Base-by-base conservation (phyloP, 2,113 vertebrate species). In the Vulpes vulpes region DNA sequence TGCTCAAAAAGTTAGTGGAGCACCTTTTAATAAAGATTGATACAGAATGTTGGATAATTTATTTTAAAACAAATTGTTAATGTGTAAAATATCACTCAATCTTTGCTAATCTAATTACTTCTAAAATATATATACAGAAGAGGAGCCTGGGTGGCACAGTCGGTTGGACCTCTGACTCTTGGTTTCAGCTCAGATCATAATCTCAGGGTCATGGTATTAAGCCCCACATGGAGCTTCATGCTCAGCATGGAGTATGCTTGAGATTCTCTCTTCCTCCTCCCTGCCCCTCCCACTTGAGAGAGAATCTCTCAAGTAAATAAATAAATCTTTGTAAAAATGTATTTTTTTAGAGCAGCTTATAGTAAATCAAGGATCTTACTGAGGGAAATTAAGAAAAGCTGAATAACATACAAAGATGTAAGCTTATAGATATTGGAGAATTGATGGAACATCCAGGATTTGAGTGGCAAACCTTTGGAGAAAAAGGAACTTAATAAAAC, bases 1-100 rank as follows among this genome's bases (percentile, higher is more conserved):
- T 71, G 60, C 0, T 62, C 60, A 71, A 65, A 93, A 96, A 57
- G 3, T 73, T 93, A 62, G 8, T 64, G 25, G 35, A 83, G 11
- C 8, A 84, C 20, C 22, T 90, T 87, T 17, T 23, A 88, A 91
- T 84, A 71, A 20, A 55, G 91, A n/a, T 4, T 10, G 7, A 32
- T 2, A 84, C 20, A 69, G 1, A 49, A 2, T 71, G 82, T 86
- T 91, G 19, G 64, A 55, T 59, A n/a, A 94, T n/a, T 59, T 95
- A 83, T 79, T 78, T 93, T 19, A 81, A 87, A 71, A 74, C 14
- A 65, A 78, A 92, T 20, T 64, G 11, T 93, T 92, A 85, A 71
- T 32, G 67, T 80, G 11, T 35, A 80, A 91, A 91, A 64, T 83
- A 69, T 84, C 43, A 73, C 8, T 62, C 49, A 91, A 74, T 51